Evolutionary conservation across 2,888 invertebrate species (phyloP).

Genomic region (Panzeria rudis): DNA sequence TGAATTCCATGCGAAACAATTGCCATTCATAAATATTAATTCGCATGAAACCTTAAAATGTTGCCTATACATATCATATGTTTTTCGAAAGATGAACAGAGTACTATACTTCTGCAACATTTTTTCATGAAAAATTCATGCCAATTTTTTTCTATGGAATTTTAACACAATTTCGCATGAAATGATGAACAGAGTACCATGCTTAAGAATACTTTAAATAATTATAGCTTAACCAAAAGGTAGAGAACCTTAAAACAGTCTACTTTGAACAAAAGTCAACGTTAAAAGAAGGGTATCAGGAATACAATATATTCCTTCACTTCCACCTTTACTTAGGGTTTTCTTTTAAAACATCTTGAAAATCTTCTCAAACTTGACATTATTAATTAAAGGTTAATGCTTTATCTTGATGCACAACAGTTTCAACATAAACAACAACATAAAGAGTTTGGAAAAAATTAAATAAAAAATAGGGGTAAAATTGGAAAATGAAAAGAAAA

Average conservation of each 20-base stretch:
- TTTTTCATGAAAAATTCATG: too few relatives aligned
- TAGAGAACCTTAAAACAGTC: not conserved
- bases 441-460: slow-evolving; percentile 21
- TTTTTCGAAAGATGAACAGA: too few relatives aligned
- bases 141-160: too few relatives aligned
- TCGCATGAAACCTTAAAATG: too few relatives aligned
- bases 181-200: too few relatives aligned
- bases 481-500: not conserved
- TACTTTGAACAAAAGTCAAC: not conserved
- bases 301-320: not conserved
- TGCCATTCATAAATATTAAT: too few relatives aligned
- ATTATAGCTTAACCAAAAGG: too few relatives aligned
- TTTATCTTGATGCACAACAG: slow-evolving; percentile 64
- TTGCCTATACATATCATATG: too few relatives aligned
- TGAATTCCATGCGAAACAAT: too few relatives aligned
- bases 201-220: too few relatives aligned
- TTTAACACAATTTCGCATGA: too few relatives aligned
- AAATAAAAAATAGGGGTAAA: slow-evolving; percentile 23
- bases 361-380: slow-evolving; percentile 68
- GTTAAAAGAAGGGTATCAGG: not conserved
- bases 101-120: too few relatives aligned
- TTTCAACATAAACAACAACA: slow-evolving; percentile 36
- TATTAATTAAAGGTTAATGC: slow-evolving; percentile 71
- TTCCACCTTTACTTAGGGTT: slow-evolving; percentile 8
- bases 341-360: slow-evolving; percentile 38